Evolutionary conservation across 2,113 vertebrate genomes (phyloP), one percentile per base, ranked within the genome.

Genomic region (Delphinapterus leucas): DNA sequence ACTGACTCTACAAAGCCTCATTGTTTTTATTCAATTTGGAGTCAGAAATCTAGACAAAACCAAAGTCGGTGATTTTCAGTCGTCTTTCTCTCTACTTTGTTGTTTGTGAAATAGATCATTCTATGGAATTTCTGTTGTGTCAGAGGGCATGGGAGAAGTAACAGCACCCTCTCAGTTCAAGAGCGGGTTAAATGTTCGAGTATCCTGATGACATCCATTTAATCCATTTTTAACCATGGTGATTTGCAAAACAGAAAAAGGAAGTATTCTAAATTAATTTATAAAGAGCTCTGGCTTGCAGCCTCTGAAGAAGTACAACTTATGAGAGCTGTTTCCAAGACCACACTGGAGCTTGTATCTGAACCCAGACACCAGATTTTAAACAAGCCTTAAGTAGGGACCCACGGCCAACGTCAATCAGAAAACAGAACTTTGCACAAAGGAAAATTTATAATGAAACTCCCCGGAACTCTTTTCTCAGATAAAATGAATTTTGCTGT

Each of bases 321-420:
- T 11, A 44, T 2, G 7, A 15, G 25, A 26, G 70, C 20, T 14
- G 18, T 7, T 25, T 5, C 70, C 8, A 36, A 60, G 18, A 14
- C n/a, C 0, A 0, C 58, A 2, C 15, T 4, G 33, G 47, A 38
- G n/a, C 41, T 3, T 20, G 1, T 0, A 0, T 65, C n/a, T 18
- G 36, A 88, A 41, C 28, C 53, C 53, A 10, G 83, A 71, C 44
- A 26, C 9, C 5, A 0, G n/a, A 2, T 25, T 21, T 14, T 1
- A 2, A 36, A 8, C 31, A 25, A 7, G 12, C 6, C 2, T 0
- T 55, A 21, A 33, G n/a, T 12, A 84, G 58, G 3, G 14, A 25
- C 0, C 17, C 5, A 1, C 7, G 21, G 67, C 65, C 2, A 13
- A 28, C 3, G 5, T 4, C 12, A 13, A 63, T 17, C 85, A 67